Evolutionary conservation across 2,797 vertebrate genomes (phyloP), one percentile per base, ranked within the genome.

Genomic region (Eulemur coronatus): DNA sequence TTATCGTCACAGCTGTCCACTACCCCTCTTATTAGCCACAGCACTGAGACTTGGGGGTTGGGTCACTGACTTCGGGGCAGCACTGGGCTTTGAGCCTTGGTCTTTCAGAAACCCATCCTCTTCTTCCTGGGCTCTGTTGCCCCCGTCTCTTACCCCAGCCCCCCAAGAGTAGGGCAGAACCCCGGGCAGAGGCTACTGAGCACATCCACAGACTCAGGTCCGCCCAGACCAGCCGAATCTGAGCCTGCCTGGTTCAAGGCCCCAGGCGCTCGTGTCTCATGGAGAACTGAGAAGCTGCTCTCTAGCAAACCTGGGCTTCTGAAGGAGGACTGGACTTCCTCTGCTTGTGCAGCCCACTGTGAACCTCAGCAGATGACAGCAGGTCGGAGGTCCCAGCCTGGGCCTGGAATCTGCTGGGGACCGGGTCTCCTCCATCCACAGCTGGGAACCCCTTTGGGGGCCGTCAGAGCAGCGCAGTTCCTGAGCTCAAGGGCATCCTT

Each of bases 1-100:
- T 20, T 10, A 20, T 15, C 9, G 3, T 22, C 26, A 15, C 0
- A 4, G 30, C 50, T 1, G 0, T 43, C 41, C 1, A 1, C 26
- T 81, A 7, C 33, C 52, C 38, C 1, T 75, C 73, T 57, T 8
- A 0, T 11, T 8, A 20, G 4, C 7, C 3, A 20, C 75, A 70
- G 35, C 7, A 2, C 15, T 0, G 35, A 72, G 67, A 63, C 61
- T 28, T 7, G 5, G 70, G 2, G 4, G 43, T 1, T 28, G 14
- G 30, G 30, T 73, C 4, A 2, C 30, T 10, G 59, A 24, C 26
- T 20, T 55, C 15, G 0, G 69, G 46, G 8, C 63, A 65, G 35
- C 78, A 57, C 61, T 48, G 76, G 50, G 38, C 11, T 35, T 89
- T 28, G 50, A 59, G 12, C 20, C 30, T 18, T 4, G 26, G n/a